Percentiles rank a stretch among this genome's conserved stretches.
Evolutionary conservation across 2,888 invertebrate species (phyloP).

Genomic region (Drosophila lutescens): DNA sequence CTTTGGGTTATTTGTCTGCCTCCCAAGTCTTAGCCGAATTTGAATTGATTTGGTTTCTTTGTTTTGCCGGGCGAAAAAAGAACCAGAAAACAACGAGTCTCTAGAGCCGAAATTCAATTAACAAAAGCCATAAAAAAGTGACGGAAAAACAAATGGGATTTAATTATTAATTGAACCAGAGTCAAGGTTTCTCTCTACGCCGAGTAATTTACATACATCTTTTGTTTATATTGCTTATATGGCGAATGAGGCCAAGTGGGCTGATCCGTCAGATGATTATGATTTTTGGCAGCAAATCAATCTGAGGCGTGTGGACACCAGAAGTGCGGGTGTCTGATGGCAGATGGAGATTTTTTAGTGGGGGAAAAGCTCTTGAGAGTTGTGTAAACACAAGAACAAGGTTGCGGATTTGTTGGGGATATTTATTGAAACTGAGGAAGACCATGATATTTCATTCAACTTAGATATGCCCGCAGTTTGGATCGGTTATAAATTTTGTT

Average conservation of each 20-base stretch:
- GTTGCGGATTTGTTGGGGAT: slow-evolving; percentile 8
- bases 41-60: slow-evolving; percentile 43
- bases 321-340: slow-evolving; percentile 39
- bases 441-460: slow-evolving; percentile 27
- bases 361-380: slow-evolving; percentile 21
- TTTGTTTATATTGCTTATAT: slow-evolving; percentile 37
- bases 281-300: slow-evolving; percentile 43
- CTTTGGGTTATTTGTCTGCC: slow-evolving; percentile 37
- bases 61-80: slow-evolving; percentile 14
- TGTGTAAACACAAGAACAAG: slow-evolving; percentile 41
- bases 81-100: slow-evolving; percentile 47
- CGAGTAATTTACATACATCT: slow-evolving; percentile 51
- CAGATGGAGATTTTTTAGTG: slow-evolving; percentile 14
- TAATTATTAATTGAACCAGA: slow-evolving; percentile 73
- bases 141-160: slow-evolving; percentile 59
- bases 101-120: slow-evolving; percentile 61
- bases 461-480: not conserved
- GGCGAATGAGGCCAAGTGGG: slow-evolving; percentile 66
- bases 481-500: too few relatives aligned
- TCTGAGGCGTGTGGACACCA: slow-evolving; percentile 34
- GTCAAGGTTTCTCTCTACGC: slow-evolving; percentile 60
- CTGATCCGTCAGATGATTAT: slow-evolving; percentile 41
- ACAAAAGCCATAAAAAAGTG: slow-evolving; percentile 40
- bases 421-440: slow-evolving; percentile 1
- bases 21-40: slow-evolving; percentile 34